Evolutionary conservation across 1,140 invertebrate species (phyloP).

Genomic region (Ladona fulva): DNA sequence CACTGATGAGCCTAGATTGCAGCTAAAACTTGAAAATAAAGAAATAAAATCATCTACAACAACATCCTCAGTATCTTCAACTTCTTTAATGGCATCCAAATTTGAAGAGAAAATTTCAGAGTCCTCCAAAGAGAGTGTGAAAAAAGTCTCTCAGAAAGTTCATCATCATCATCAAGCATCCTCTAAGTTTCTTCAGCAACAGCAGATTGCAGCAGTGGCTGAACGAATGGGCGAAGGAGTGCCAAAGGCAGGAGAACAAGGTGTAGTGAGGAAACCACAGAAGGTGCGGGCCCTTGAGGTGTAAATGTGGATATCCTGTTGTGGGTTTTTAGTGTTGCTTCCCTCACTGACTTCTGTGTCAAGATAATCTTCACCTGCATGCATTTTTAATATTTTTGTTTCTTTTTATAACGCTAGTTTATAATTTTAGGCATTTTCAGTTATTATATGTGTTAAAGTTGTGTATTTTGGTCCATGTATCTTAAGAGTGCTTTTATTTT

Average conservation of each 20-base stretch:
- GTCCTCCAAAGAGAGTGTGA: not conserved
- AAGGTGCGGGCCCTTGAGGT: not conserved
- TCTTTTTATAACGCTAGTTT: no score
- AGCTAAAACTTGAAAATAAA: conserved; percentile 21
- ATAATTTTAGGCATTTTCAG: no score
- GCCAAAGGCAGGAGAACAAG: not conserved
- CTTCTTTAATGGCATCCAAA: not conserved
- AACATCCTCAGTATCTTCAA: not conserved
- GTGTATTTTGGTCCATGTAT: no score
- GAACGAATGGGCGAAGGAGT: not conserved
- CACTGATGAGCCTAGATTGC: conserved; percentile 50
- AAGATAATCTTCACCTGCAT: no score
- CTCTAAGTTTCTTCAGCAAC: not conserved
- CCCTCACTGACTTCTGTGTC: not conserved
- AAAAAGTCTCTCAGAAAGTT: not conserved
- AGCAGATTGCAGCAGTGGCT: not conserved
- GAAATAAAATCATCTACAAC: not conserved
- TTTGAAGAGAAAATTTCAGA: not conserved
- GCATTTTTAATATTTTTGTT: no score
- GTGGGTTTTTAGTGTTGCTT: not conserved
- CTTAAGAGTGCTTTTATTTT: no score
- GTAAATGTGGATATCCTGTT: not conserved
- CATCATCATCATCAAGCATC: not conserved
- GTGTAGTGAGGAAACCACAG: not conserved
- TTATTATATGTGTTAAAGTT: no score